phyloP scores from a whole-genome alignment of 2,113 vertebrate genomes.

The Forbesichthys papilliferus region DNA sequence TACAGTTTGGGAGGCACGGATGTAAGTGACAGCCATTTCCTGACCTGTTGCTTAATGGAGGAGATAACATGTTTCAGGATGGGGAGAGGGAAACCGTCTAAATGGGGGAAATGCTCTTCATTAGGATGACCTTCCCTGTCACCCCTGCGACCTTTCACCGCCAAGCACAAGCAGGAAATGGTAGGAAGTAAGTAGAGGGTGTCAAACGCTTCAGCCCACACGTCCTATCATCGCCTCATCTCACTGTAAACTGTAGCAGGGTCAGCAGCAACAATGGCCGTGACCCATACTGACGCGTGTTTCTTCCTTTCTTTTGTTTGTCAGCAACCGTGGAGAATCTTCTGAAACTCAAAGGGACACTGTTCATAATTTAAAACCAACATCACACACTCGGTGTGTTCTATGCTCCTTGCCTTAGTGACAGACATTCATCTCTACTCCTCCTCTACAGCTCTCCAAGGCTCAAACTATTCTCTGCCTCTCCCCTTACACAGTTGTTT shows the following conservation, averaged over 20 bases:
- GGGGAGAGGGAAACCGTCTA: constrained; percentile 32
- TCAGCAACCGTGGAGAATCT: too few species aligned
- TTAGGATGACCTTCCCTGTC: neutral
- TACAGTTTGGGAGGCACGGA: neutral
- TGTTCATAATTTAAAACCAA: too few species aligned
- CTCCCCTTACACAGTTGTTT: constrained; percentile 28
- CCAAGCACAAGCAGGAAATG: constrained; percentile 28
- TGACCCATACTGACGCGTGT: too few species aligned
- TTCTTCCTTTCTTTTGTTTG: too few species aligned
- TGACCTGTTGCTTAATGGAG: constrained; percentile 33
- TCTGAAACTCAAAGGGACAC: too few species aligned
- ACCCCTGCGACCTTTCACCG: constrained; percentile 21
- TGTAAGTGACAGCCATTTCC: constrained; percentile 30
- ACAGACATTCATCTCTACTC: too few species aligned
- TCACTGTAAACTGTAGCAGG: neutral
- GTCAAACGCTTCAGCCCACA: constrained; percentile 40
- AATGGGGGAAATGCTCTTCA: constrained; percentile 7
- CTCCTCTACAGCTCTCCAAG: too few species aligned
- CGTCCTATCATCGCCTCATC: constrained; percentile 39
- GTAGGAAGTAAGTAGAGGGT: constrained; percentile 18
- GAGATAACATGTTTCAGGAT: constrained; percentile 46
- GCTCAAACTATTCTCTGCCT: neutral
- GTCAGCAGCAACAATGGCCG: too few species aligned
- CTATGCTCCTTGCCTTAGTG: too few species aligned
- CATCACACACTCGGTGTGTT: too few species aligned